Conservation (phyloP, 64 coral and sea anemone species). For the Stylophora pistillata region DNA sequence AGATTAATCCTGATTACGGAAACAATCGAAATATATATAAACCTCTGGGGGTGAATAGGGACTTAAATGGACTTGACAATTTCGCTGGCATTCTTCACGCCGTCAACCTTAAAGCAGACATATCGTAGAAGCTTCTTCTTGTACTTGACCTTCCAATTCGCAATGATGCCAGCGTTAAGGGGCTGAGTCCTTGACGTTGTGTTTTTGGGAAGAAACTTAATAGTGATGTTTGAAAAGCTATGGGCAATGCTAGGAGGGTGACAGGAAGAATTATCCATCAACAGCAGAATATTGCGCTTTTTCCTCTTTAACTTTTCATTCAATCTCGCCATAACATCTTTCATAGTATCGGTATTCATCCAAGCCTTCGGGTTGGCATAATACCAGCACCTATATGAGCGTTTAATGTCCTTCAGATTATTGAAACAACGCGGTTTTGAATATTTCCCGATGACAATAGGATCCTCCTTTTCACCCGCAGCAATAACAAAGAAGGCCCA, state of each 20-base stretch:
- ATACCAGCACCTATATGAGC: constrained; percentile 5
- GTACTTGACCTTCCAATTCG: constrained; percentile 46
- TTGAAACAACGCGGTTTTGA: constrained; percentile 10
- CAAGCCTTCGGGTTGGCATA: constrained; percentile 17
- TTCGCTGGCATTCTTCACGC: constrained; percentile 36
- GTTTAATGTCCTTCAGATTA: neutral
- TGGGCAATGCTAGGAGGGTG: constrained; percentile 7
- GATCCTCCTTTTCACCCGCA: constrained; percentile 21
- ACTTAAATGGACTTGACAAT: constrained; percentile 56
- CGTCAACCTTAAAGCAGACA: constrained; percentile 34
- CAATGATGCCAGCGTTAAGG: constrained; percentile 47
- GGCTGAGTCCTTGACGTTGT: constrained; percentile 62
- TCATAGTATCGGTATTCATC: constrained; percentile 63
- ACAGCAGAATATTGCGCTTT: constrained; percentile 47
- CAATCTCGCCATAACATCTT: constrained; percentile 8
- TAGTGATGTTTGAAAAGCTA: constrained; percentile 31
- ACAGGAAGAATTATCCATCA: constrained; percentile 54
- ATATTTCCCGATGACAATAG: constrained; percentile 3
- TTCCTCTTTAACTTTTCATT: constrained; percentile 18
- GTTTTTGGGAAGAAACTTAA: constrained; percentile 54
- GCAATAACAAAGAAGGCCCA: constrained; percentile 29
- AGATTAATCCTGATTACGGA: no score
- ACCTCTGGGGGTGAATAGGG: no score
- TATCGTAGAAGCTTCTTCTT: constrained; percentile 40
- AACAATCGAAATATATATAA: no score